A percentile compares a stretch with the other conserved stretches of the same genome.
phyloP scores from a whole-genome alignment of 2,888 invertebrate species.

The Pristionchus japonicus region DNA sequence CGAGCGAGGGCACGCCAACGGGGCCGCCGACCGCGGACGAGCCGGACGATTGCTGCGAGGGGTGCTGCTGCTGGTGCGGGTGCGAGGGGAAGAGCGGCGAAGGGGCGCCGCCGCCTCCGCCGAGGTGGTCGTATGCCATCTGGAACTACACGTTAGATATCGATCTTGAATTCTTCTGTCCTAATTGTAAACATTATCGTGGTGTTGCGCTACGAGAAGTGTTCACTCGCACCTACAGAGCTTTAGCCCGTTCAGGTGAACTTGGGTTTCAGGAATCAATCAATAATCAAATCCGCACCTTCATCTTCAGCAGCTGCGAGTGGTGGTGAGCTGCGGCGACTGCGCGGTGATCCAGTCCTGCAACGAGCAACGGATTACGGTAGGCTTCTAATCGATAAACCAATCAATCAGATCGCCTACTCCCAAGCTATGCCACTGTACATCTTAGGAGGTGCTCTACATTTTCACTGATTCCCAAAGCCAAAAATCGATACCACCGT shows the following conservation, averaged over 20 bases:
- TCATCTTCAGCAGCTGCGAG: slow-evolving; percentile 9
- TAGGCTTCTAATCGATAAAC: not conserved
- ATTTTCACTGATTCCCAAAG: no score
- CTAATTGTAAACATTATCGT: no score
- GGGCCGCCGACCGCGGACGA: not conserved
- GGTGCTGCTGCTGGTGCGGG: not conserved
- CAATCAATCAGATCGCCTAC: not conserved
- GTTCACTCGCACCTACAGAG: no score
- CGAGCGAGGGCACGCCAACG: not conserved
- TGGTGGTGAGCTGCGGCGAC: slow-evolving; percentile 38
- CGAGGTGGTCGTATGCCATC: slow-evolving; percentile 33
- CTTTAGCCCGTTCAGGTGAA: not conserved
- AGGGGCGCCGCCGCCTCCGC: not conserved
- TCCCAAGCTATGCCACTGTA: not conserved
- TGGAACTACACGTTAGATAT: no score
- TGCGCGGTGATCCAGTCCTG: slow-evolving; percentile 37
- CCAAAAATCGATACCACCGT: not conserved
- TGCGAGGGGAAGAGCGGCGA: not conserved
- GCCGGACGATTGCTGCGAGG: not conserved
- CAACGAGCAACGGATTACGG: not conserved
- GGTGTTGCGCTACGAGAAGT: no score
- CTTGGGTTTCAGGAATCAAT: not conserved
- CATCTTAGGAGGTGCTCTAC: not conserved
- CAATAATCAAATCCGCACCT: not conserved
- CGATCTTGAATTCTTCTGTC: no score